Conservation (phyloP, 2,888 invertebrate species). For the Meloe dianella region DNA sequence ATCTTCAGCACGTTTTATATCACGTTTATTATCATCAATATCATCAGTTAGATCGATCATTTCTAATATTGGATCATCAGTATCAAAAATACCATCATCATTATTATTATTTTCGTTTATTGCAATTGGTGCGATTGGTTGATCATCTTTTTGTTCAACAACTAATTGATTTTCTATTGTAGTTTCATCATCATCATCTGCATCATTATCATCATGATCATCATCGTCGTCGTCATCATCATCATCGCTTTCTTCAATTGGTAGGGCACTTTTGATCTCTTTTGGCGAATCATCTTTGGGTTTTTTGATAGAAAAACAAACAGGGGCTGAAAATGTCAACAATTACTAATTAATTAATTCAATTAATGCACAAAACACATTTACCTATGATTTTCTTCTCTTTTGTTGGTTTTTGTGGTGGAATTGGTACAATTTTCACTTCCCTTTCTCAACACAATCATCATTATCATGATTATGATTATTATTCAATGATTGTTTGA, state of each 20-base stretch:
- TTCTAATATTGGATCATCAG: constrained; percentile 60
- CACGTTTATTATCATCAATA: constrained; percentile 60
- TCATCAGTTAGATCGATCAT: constrained; percentile 68
- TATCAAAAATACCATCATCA: constrained; percentile 49
- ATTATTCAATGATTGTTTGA: constrained; percentile 59
- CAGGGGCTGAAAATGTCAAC: constrained; percentile 64
- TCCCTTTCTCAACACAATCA: constrained; percentile 23
- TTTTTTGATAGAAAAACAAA: constrained; percentile 86
- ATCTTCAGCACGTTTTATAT: constrained; percentile 62
- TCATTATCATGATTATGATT: constrained; percentile 49
- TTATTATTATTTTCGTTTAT: background rate
- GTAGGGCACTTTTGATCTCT: constrained; percentile 72
- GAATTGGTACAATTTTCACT: constrained; percentile 14
- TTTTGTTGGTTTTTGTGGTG: constrained; percentile 42
- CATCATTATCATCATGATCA: constrained; percentile 21
- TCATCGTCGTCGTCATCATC: constrained; percentile 61
- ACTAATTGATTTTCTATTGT: background rate
- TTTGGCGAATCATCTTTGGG: constrained; percentile 66
- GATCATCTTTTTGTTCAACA: constrained; percentile 13
- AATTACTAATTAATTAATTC: no score
- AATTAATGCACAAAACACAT: no score
- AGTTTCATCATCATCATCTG: constrained; percentile 25
- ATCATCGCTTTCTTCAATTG: constrained; percentile 78
- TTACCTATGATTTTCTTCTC: constrained; percentile 55
- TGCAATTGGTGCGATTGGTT: constrained; percentile 14